A percentile compares a stretch with the other conserved stretches of the same genome.
phyloP scores from a whole-genome alignment of 2,888 invertebrate species.

The Andrena flavipes region DNA sequence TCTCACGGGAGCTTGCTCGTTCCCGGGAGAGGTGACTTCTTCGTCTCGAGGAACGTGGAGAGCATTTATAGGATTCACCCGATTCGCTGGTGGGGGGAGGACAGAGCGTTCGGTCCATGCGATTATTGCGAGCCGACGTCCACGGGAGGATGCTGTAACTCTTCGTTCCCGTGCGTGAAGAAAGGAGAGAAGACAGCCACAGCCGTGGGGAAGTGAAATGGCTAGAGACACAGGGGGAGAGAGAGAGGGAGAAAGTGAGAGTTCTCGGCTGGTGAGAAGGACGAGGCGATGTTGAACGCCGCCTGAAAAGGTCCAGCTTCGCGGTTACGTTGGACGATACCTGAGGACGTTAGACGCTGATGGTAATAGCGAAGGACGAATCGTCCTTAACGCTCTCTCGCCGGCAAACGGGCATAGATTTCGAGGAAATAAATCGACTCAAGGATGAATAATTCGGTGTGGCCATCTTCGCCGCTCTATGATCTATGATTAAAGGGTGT shows the following conservation, averaged over 20 bases:
- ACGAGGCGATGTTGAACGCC: conserved; percentile 50
- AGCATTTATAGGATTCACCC: conserved; percentile 85
- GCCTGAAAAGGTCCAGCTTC: conserved; percentile 58
- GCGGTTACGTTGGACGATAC: conserved; percentile 30
- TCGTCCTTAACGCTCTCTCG: conserved; percentile 28
- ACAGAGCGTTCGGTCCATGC: conserved; percentile 77
- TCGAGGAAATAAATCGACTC: conserved; percentile 13
- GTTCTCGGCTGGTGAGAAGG: conserved; percentile 60
- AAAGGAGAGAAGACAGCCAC: conserved; percentile 22
- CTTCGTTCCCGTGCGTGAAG: conserved; percentile 46
- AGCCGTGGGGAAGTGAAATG: conserved; percentile 43
- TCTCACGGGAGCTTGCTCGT: conserved; percentile 70
- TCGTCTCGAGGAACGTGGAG: conserved; percentile 76
- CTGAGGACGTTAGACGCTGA: conserved; percentile 17
- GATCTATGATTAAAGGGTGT: conserved; percentile 17
- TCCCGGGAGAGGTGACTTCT: conserved; percentile 72
- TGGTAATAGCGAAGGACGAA: conserved; percentile 40
- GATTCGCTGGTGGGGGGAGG: conserved; percentile 74
- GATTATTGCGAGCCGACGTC: conserved; percentile 76
- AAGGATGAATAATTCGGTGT: conserved; percentile 12
- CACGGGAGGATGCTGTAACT: conserved; percentile 80
- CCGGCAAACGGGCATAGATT: neutral
- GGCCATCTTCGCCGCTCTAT: neutral
- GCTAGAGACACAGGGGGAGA: conserved; percentile 23
- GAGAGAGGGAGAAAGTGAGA: conserved; percentile 64